Percentiles rank a stretch among this genome's conserved stretches.
phyloP scores from a whole-genome alignment of 92 coral and sea anemone genomes.

The Epizoanthus ramosus region DNA sequence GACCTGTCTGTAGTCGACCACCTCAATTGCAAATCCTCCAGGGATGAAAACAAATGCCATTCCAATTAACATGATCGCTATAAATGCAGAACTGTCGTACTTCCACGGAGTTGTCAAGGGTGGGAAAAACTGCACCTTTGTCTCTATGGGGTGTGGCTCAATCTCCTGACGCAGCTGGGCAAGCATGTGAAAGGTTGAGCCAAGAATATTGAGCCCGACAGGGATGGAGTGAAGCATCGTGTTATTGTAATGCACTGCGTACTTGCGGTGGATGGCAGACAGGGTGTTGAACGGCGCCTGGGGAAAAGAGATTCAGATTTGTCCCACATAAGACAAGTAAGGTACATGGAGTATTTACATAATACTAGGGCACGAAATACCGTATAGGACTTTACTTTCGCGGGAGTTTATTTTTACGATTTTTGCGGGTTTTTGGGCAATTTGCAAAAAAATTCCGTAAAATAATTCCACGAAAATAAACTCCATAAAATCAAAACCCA shows the following conservation, averaged over 20 bases:
- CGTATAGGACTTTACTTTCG: too few relatives aligned
- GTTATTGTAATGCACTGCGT: constrained; percentile 75
- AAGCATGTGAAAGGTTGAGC: constrained; percentile 80
- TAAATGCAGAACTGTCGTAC: constrained; percentile 69
- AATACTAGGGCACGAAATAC: too few relatives aligned
- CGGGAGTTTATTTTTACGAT: too few relatives aligned
- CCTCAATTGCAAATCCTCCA: constrained; percentile 81
- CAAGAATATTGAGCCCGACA: constrained; percentile 77
- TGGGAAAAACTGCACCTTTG: constrained; percentile 74
- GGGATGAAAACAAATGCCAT: constrained; percentile 74
- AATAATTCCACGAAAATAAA: too few relatives aligned
- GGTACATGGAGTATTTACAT: too few relatives aligned
- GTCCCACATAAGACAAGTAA: too few relatives aligned
- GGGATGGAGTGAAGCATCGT: constrained; percentile 82
- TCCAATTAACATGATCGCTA: constrained; percentile 73
- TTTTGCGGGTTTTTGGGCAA: too few relatives aligned
- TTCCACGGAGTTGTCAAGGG: constrained; percentile 62
- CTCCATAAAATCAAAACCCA: too few relatives aligned
- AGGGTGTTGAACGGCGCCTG: constrained; percentile 19
- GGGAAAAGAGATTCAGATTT: background rate
- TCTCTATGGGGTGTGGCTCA: constrained; percentile 67
- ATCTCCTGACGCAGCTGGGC: constrained; percentile 58
- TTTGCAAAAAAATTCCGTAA: too few relatives aligned
- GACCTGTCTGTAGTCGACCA: constrained; percentile 82
- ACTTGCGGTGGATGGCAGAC: constrained; percentile 27